phyloP scores from a whole-genome alignment of 2,113 vertebrate genomes.

The Phoenicopterus ruber region DNA sequence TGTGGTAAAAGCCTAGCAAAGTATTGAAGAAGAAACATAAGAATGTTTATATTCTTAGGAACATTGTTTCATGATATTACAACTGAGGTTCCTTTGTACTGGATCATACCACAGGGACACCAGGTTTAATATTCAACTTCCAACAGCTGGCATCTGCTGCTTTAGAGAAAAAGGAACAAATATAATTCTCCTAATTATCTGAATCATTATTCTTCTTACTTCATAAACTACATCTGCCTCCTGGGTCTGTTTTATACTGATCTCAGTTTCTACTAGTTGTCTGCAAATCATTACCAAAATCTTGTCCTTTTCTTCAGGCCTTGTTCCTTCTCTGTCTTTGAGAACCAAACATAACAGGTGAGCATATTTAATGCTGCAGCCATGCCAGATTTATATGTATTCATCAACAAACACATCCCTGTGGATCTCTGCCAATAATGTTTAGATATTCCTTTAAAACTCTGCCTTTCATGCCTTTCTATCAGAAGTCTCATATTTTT shows the following conservation, averaged over 20 bases:
- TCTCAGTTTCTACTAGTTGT: background rate
- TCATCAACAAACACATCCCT: background rate
- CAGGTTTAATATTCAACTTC: conserved; percentile 41
- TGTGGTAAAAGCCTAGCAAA: background rate
- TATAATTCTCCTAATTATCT: conserved; percentile 48
- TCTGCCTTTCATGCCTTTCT: background rate
- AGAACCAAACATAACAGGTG: background rate
- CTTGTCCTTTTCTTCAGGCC: background rate
- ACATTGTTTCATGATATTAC: conserved; percentile 26
- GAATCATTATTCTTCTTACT: conserved; percentile 30
- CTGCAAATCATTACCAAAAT: background rate
- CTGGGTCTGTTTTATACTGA: conserved; percentile 3
- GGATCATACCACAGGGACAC: background rate
- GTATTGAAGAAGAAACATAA: background rate
- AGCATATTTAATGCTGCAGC: background rate
- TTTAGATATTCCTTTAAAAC: background rate
- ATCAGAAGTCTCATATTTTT: background rate
- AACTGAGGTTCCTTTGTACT: conserved; percentile 20
- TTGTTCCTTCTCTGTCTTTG: background rate
- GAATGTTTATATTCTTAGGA: conserved; percentile 6
- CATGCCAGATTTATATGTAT: background rate
- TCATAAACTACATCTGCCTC: conserved; percentile 24
- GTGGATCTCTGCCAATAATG: background rate
- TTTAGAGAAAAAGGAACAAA: conserved; percentile 26
- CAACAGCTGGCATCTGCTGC: conserved; percentile 32